Conservation (phyloP, 2,797 vertebrate species). For the Euphonia xanthogaster region DNA sequence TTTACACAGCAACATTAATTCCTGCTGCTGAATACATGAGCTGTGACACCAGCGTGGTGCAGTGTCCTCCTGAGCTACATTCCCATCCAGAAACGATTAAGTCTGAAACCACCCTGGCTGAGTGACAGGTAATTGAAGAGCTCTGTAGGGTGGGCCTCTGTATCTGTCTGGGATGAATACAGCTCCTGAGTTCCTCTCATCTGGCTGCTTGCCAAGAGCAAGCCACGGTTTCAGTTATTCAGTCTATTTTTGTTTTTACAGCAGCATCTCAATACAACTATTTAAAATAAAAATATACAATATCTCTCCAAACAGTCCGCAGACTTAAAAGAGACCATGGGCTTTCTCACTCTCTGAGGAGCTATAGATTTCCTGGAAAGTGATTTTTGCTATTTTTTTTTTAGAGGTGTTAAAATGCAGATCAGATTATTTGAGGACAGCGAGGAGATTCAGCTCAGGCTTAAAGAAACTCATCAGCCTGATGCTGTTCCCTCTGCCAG, state of each 20-base stretch:
- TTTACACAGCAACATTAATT: conserved; percentile 54
- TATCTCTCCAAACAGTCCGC: not conserved
- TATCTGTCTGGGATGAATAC: not conserved
- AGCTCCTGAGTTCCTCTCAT: not conserved
- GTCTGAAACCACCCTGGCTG: conserved; percentile 35
- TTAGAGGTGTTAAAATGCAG: conserved; percentile 32
- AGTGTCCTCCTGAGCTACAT: conserved; percentile 34
- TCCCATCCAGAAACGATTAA: conserved; percentile 59
- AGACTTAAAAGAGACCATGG: not conserved
- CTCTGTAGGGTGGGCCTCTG: conserved; percentile 5
- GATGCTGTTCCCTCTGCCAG: not conserved
- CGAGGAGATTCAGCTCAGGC: not conserved
- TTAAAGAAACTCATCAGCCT: conserved; percentile 16
- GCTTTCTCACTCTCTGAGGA: conserved; percentile 17
- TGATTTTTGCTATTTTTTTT: not conserved
- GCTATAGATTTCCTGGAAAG: not conserved
- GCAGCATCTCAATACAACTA: not conserved
- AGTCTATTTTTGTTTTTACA: conserved; percentile 33
- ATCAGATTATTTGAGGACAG: conserved; percentile 12
- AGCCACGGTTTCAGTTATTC: not conserved
- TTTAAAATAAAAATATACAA: conserved; percentile 26
- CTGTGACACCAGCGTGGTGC: conserved; percentile 32
- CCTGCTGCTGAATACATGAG: conserved; percentile 44
- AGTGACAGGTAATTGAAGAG: conserved; percentile 70
- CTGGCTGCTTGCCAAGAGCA: conserved; percentile 32